A percentile compares a stretch with the other conserved stretches of the same genome.
phyloP scores from a whole-genome alignment of 2,113 vertebrate genomes.

The Colistium nudipinnis region DNA sequence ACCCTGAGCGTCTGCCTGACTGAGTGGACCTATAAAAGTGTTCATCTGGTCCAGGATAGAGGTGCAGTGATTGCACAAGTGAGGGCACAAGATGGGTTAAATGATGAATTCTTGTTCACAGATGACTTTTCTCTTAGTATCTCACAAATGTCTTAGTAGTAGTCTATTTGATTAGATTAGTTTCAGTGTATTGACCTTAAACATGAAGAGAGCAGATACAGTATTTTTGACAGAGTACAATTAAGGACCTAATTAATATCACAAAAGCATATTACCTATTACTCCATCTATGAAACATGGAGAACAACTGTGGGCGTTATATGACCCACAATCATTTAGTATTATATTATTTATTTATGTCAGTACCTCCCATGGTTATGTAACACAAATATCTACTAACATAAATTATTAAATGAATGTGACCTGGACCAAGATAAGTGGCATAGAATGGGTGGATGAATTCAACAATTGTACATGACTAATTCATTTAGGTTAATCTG shows the following conservation, averaged over 20 bases:
- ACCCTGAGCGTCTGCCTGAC: not conserved
- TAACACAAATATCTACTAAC: not conserved
- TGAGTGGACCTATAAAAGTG: constrained; percentile 8
- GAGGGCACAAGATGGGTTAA: not conserved
- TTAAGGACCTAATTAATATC: too few relatives aligned
- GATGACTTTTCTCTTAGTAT: too few relatives aligned
- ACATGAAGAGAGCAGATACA: too few relatives aligned
- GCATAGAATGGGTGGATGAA: not conserved
- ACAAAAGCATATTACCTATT: not conserved
- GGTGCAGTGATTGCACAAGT: not conserved
- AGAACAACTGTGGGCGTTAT: not conserved
- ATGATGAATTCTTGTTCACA: not conserved
- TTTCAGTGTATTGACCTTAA: not conserved
- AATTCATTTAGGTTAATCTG: too few relatives aligned
- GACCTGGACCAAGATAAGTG: not conserved
- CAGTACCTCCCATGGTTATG: not conserved
- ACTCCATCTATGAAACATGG: not conserved
- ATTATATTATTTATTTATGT: not conserved
- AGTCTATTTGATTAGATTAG: not conserved
- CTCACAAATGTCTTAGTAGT: not conserved
- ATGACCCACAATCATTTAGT: not conserved
- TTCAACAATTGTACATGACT: too few relatives aligned
- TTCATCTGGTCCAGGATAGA: not conserved
- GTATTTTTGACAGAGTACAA: too few relatives aligned
- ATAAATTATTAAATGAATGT: not conserved